phyloP scores from a whole-genome alignment of 2,113 vertebrate genomes.

The Seriola quinqueradiata region DNA sequence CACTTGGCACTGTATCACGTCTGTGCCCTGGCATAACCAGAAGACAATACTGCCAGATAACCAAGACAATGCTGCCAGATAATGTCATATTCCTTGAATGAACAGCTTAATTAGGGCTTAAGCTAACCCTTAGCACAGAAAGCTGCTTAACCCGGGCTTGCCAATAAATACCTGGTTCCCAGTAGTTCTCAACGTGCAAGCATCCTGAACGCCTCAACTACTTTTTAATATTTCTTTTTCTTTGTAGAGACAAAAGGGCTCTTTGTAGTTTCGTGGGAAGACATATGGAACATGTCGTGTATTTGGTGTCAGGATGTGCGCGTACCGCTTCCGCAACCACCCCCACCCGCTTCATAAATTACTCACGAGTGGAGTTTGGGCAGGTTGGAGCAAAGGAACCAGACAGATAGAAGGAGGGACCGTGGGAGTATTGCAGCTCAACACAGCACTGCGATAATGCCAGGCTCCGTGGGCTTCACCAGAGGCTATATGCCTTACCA shows the following conservation, averaged over 20 bases:
- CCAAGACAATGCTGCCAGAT: slow-evolving; percentile 42
- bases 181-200: slow-evolving; percentile 54
- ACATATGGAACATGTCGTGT: slow-evolving; percentile 84
- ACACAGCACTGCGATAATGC: slow-evolving; percentile 48
- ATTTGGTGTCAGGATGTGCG: slow-evolving; percentile 81
- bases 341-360: slow-evolving; percentile 81
- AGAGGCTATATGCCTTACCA: slow-evolving; percentile 88
- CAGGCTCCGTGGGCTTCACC: slow-evolving; percentile 80
- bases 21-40: slow-evolving; percentile 30
- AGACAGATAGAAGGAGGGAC: slow-evolving; percentile 69
- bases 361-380: slow-evolving; percentile 77
- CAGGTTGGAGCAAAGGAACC: slow-evolving; percentile 76
- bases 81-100: slow-evolving; percentile 38
- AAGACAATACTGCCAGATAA: slow-evolving; percentile 33
- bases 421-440: slow-evolving; percentile 64
- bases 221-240: slow-evolving; percentile 67
- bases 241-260: slow-evolving; percentile 81
- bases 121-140: slow-evolving; percentile 12
- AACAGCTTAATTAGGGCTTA: slow-evolving; percentile 37
- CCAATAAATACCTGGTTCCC: slow-evolving; percentile 43
- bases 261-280: slow-evolving; percentile 81
- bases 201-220: slow-evolving; percentile 34
- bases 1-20: slow-evolving; percentile 8
- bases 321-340: slow-evolving; percentile 74
- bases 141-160: slow-evolving; percentile 14